These are phyloP conservation scores for Prochilodus magdalenae DNA, from an alignment of 2,113 vertebrate genomes.

Conservation along the genomic window DNA sequence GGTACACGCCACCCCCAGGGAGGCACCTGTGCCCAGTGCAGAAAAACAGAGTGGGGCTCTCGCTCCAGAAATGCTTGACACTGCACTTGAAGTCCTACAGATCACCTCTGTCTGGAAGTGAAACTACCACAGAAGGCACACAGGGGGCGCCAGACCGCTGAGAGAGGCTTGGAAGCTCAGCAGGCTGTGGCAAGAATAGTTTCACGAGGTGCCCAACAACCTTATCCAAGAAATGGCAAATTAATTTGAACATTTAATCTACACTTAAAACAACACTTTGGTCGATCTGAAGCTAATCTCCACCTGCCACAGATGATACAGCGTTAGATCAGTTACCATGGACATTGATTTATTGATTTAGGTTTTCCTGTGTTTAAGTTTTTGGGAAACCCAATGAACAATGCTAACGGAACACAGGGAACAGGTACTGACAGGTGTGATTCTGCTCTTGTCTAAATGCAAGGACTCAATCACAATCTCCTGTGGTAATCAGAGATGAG, in stretches of 20 bases:
- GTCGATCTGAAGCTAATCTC: no score
- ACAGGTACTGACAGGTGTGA: no score
- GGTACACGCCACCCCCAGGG: constrained; percentile 48
- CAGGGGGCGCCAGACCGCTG: background rate
- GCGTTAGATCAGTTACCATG: no score
- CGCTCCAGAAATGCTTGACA: background rate
- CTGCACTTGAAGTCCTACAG: constrained; percentile 19
- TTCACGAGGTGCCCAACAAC: background rate
- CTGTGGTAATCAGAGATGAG: no score
- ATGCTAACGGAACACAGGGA: no score
- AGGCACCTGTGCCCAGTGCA: constrained; percentile 43
- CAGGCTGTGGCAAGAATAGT: background rate
- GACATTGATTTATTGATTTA: no score
- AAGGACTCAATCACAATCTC: no score
- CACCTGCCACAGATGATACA: background rate
- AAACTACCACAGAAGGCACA: background rate
- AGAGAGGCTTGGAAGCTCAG: background rate
- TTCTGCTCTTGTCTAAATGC: no score
- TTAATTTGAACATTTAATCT: no score
- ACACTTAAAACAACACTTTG: no score
- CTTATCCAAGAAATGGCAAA: background rate
- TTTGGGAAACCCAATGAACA: no score
- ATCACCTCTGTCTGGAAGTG: constrained; percentile 25
- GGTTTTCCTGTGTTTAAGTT: no score
- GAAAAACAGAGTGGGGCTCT: constrained; percentile 26